Evolutionary conservation across 2,888 invertebrate species (phyloP).

Genomic region (Nebria brevicollis): DNA sequence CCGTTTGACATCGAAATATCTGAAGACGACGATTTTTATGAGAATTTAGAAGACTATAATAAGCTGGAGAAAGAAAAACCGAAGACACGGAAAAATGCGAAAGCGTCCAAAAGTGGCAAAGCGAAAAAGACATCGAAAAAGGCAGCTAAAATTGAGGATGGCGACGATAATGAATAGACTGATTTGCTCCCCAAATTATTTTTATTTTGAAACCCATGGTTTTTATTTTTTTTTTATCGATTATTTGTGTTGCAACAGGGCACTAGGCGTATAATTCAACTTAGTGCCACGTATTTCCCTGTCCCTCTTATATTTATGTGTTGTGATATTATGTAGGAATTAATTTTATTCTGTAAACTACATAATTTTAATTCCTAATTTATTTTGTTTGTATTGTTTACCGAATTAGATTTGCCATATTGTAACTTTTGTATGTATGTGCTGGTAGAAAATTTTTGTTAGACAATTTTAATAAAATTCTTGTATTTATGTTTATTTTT

Average conservation of each 20-base stretch:
- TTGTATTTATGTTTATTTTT: neutral
- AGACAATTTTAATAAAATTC: neutral
- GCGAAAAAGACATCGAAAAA: constrained; percentile 56
- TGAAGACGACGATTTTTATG: constrained; percentile 51
- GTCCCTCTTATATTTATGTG: neutral
- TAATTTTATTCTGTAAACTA: constrained; percentile 11
- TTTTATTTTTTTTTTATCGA: constrained; percentile 6
- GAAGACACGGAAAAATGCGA: constrained; percentile 31
- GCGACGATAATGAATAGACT: constrained; percentile 48
- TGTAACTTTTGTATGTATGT: neutral
- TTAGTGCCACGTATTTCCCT: neutral
- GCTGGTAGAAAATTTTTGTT: neutral
- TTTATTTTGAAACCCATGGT: neutral
- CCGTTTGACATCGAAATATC: constrained; percentile 53
- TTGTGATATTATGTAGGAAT: constrained; percentile 20
- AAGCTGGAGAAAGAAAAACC: constrained; percentile 50
- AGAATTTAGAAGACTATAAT: constrained; percentile 49
- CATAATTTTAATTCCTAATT: neutral
- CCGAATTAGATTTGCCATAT: neutral
- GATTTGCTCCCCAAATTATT: constrained; percentile 21
- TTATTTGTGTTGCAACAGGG: neutral
- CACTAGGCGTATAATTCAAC: neutral
- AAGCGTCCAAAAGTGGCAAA: constrained; percentile 50
- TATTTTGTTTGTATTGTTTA: neutral
- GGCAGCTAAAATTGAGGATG: constrained; percentile 53